Conservation (phyloP, 2,888 invertebrate genomes). For the Drosophila parthenogenetica region DNA sequence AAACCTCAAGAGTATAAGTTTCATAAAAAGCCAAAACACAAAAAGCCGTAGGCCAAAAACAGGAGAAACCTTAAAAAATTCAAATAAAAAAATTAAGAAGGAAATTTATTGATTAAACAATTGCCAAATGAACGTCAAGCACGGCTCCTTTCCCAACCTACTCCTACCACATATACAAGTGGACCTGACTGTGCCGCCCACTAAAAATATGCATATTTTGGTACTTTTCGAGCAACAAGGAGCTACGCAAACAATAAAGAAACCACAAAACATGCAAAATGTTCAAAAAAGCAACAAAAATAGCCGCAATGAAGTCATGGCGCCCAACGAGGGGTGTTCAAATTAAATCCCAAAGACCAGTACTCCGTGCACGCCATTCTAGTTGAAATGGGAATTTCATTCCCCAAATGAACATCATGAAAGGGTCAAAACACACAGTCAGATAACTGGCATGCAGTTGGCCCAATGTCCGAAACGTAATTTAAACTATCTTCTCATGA, state of each 20-base stretch:
- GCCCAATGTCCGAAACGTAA: constrained; percentile 15
- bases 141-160: constrained; percentile 23
- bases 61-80: constrained; percentile 9
- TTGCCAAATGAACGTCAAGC: constrained; percentile 51
- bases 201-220: constrained; percentile 31
- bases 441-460: constrained; percentile 24
- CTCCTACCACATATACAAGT: constrained; percentile 47
- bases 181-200: constrained; percentile 29
- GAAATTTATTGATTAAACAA: constrained; percentile 68
- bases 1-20: no score
- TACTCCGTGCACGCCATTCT: constrained; percentile 1
- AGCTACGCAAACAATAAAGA: constrained; percentile 36
- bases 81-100: constrained; percentile 1
- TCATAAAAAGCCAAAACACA: not conserved
- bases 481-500: constrained; percentile 36
- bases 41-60: not conserved
- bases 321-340: constrained; percentile 24
- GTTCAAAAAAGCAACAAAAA: constrained; percentile 27
- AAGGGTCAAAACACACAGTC: constrained; percentile 8
- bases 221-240: constrained; percentile 3
- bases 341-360: constrained; percentile 3
- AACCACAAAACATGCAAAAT: constrained; percentile 42
- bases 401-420: constrained; percentile 23
- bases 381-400: constrained; percentile 22
- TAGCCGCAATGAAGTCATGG: constrained; percentile 32